These are phyloP conservation scores for Zeugodacus cucurbitae DNA, from an alignment of 1,140 invertebrate genomes.

Conservation along the genomic window DNA sequence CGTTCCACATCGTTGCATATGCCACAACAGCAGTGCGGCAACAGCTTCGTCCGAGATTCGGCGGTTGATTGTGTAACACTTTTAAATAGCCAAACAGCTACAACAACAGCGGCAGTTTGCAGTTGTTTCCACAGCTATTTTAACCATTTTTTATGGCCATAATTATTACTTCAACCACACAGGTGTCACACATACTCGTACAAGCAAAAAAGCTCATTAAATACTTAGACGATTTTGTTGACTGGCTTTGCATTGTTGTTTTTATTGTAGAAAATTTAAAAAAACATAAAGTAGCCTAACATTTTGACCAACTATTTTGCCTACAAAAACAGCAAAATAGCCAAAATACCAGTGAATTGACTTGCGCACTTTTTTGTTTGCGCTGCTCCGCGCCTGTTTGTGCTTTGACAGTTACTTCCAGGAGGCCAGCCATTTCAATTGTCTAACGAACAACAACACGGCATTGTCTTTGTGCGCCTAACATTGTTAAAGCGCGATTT, in stretches of 20 bases:
- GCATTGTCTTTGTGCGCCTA: neutral
- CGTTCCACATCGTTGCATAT: slow-evolving; percentile 1
- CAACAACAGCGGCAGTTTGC: neutral
- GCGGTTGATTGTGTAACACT: slow-evolving; percentile 21
- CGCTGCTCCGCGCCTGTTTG: neutral
- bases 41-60: neutral
- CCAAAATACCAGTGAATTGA: neutral
- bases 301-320: neutral
- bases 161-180: neutral
- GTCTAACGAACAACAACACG: neutral
- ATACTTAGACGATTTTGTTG: neutral
- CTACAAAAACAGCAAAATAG: neutral
- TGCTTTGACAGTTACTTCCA: slow-evolving; percentile 19
- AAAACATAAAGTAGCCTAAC: neutral
- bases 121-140: neutral
- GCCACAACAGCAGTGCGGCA: neutral
- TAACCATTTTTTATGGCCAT: neutral
- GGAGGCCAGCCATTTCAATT: neutral
- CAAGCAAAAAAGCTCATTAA: neutral
- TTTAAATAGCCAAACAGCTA: neutral
- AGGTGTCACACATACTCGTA: neutral
- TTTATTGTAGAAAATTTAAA: neutral
- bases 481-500: neutral
- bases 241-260: neutral
- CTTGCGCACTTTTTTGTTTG: neutral